phyloP scores from a whole-genome alignment of 2,797 vertebrate species.

The Threskiornis aethiopicus region DNA sequence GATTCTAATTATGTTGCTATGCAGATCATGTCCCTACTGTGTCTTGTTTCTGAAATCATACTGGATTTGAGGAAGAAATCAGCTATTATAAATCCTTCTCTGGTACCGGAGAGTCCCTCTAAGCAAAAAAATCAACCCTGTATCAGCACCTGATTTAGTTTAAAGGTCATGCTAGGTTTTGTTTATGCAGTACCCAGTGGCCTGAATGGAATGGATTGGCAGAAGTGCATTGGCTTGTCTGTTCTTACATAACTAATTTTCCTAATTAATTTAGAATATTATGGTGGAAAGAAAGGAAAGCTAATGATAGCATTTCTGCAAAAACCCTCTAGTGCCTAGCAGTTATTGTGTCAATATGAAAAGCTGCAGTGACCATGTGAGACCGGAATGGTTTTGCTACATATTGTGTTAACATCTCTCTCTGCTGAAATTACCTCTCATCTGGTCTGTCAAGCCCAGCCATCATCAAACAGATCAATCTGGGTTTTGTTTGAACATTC shows the following conservation, averaged over 20 bases:
- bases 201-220: not conserved
- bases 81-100: not conserved
- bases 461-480: not conserved
- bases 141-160: not conserved
- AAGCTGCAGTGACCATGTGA: not conserved
- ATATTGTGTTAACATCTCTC: not conserved
- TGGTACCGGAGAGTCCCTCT: not conserved
- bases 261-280: constrained; percentile 16
- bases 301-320: not conserved
- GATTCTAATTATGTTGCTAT: not conserved
- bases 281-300: not conserved
- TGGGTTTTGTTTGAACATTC: not conserved
- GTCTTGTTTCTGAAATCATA: not conserved
- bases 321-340: not conserved
- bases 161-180: not conserved
- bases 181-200: not conserved
- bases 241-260: constrained; percentile 14
- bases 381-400: not conserved
- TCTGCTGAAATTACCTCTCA: not conserved
- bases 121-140: not conserved
- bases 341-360: not conserved
- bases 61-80: not conserved
- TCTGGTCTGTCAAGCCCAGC: not conserved
- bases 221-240: not conserved
- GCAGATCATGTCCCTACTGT: not conserved